Evolutionary conservation across 2,888 invertebrate genomes (phyloP).

Genomic region (Cistogaster globosa): DNA sequence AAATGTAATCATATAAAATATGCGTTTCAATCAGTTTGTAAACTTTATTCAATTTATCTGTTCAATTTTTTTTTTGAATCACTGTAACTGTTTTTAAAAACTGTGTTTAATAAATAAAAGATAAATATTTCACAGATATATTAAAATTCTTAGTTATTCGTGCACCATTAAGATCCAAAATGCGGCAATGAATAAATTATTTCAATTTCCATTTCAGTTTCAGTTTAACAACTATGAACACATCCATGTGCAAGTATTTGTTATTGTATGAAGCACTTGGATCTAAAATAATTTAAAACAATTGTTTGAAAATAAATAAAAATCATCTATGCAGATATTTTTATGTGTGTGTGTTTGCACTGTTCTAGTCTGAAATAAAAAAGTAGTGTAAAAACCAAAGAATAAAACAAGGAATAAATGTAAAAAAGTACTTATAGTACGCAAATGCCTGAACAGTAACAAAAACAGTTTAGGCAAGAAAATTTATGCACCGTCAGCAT

Average conservation of each 20-base stretch:
- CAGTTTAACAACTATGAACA: constrained; percentile 36
- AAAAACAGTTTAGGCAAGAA: constrained; percentile 55
- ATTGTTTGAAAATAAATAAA: constrained; percentile 10
- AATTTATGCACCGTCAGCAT: constrained; percentile 69
- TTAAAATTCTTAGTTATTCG: constrained; percentile 14
- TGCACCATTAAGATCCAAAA: constrained; percentile 43
- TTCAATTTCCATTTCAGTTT: constrained; percentile 60
- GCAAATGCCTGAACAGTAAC: constrained; percentile 58
- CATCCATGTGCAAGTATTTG: constrained; percentile 35
- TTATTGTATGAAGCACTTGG: constrained; percentile 37
- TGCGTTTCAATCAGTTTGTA: no score
- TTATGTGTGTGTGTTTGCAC: not conserved
- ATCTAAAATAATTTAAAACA: constrained; percentile 49
- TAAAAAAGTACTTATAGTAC: constrained; percentile 51
- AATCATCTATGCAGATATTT: not conserved
- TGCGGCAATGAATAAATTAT: constrained; percentile 67
- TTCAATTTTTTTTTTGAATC: no score
- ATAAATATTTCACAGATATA: not conserved
- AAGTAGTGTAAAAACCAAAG: constrained; percentile 19
- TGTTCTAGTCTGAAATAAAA: constrained; percentile 24
- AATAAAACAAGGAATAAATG: constrained; percentile 9
- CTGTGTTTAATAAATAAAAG: constrained; percentile 2
- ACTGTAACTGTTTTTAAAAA: not conserved
- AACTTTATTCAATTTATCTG: no score
- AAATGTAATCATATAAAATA: no score